These are phyloP conservation scores for Diplodus sargus DNA, from an alignment of 2,797 vertebrate genomes.

Conservation along the genomic window DNA sequence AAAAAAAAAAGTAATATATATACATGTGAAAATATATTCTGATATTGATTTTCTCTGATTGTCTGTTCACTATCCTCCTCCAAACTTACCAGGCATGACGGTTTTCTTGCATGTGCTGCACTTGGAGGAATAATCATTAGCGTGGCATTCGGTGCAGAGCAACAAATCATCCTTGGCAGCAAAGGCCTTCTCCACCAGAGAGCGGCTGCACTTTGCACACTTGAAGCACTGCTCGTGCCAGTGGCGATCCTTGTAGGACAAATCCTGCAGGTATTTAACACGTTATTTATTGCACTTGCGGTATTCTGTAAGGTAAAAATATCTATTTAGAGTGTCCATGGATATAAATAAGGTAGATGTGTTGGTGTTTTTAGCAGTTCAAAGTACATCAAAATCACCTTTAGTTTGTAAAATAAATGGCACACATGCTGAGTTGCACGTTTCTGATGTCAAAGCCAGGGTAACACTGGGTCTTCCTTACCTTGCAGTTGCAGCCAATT, in stretches of 20 bases:
- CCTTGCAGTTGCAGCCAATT: conserved; percentile 93
- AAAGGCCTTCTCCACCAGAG: conserved; percentile 95
- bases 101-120: conserved; percentile 94
- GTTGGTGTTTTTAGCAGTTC: neutral
- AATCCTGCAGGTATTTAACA: conserved; percentile 85
- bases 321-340: neutral
- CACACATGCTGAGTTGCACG: neutral
- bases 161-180: conserved; percentile 93
- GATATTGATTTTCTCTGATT: too few relatives aligned
- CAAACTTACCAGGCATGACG: conserved; percentile 91
- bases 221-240: conserved; percentile 97
- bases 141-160: conserved; percentile 94
- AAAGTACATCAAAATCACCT: neutral
- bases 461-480: conserved; percentile 66
- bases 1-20: too few relatives aligned
- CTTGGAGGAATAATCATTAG: conserved; percentile 93
- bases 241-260: conserved; percentile 94
- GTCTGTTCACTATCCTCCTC: neutral
- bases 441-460: neutral
- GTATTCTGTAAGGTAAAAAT: neutral
- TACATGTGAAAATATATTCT: too few relatives aligned
- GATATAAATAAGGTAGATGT: neutral
- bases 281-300: conserved; percentile 18
- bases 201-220: conserved; percentile 90
- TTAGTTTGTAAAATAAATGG: neutral